Evolutionary conservation across 2,888 invertebrate genomes (phyloP).

Genomic region (Erebia aethiops): DNA sequence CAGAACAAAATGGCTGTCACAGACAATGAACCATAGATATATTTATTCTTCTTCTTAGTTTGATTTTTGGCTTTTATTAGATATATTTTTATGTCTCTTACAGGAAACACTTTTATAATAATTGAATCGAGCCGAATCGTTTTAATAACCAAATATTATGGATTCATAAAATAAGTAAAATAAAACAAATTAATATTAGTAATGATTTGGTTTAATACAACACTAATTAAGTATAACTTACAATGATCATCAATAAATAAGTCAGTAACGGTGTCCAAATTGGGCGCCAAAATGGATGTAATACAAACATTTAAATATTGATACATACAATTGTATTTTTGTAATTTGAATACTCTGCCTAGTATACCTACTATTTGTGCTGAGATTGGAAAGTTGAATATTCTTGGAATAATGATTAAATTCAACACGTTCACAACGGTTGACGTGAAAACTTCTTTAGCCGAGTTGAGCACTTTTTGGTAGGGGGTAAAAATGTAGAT

Average conservation of each 20-base stretch:
- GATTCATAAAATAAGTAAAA: constrained; percentile 12
- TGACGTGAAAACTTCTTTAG: no score
- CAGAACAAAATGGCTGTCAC: no score
- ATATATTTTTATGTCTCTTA: no score
- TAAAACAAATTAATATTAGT: constrained; percentile 57
- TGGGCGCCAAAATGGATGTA: constrained; percentile 29
- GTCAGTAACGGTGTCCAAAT: constrained; percentile 23
- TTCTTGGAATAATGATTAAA: neutral
- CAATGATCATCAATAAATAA: constrained; percentile 54
- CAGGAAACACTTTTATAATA: no score
- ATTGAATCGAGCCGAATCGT: no score
- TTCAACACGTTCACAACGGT: no score
- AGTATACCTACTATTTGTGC: neutral
- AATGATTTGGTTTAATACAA: constrained; percentile 83
- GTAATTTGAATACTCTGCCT: neutral
- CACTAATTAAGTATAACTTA: constrained; percentile 83
- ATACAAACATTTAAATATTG: constrained; percentile 1
- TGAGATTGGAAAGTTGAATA: neutral
- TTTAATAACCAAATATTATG: neutral
- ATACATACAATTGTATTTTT: constrained; percentile 5
- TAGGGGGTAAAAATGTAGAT: no score
- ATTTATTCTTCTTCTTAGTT: no score
- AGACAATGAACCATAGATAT: no score
- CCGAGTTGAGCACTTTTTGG: no score
- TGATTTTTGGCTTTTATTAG: no score